Base-by-base conservation (phyloP, 2,888 invertebrate species). In the Boloria selene region DNA sequence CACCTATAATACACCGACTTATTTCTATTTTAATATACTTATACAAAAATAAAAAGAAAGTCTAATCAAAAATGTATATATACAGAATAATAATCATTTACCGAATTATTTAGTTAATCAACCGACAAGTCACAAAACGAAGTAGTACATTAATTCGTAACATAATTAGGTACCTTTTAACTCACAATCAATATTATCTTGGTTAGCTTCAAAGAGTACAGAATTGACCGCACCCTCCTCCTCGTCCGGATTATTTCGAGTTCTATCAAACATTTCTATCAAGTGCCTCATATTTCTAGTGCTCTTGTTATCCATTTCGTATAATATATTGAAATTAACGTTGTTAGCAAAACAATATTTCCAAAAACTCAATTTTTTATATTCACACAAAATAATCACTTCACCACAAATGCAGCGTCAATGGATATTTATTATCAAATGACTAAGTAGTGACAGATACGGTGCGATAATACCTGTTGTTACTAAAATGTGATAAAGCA, bases 251-350 rank as follows among this genome's bases (percentile, higher is more conserved):
- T 79, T 83, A 38, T 71, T 72, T 44, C 81, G 79, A n/a, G 79
- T 73, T 76, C 31, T 38, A 38, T 91, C 91, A 66, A 90, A 91
- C 80, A 90, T 84, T 70, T 88, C 78, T 73, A 91, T 91, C 44
- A 90, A 80, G 74, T 84, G 76, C 56, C 81, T 80, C 83, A 87
- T 85, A 68, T 87, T 85, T 61, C 71, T 81, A 50, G 72, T 76
- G 61, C 72, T 77, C 69, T 71, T 77, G 65, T 78, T 67, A 44
- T 76, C 82, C 87, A 88, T 87, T 17, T 14, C 31, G n/a, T 26
- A 59, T n/a, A 45, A 17, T 58, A 18, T 10, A 18, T 49, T 18
- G 13, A 58, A 56, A 44, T 52, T 26, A 52, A 52, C 17, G 3
- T 22, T 51, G 22, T 45, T 47, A 45, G 18, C n/a, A 10, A 44